phyloP scores from a whole-genome alignment of 2,888 invertebrate genomes.

The Acronicta leporina region DNA sequence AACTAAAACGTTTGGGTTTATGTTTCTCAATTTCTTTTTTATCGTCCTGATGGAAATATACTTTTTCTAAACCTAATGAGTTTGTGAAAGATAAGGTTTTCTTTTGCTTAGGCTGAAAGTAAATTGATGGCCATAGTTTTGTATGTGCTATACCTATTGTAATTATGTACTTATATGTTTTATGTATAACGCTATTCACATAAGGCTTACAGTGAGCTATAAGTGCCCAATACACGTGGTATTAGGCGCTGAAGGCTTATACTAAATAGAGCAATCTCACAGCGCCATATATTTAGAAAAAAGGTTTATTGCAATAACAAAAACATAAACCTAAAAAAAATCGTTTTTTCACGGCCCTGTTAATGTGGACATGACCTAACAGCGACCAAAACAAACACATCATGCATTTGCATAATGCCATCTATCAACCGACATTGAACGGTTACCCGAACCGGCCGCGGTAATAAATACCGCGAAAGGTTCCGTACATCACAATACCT shows the following conservation, averaged over 20 bases:
- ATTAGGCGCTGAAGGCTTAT: too few relatives aligned
- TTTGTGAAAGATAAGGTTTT: not conserved
- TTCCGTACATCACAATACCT: constrained; percentile 61
- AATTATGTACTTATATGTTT: too few relatives aligned
- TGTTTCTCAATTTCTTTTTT: not conserved
- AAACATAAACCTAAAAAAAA: too few relatives aligned
- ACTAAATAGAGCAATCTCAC: too few relatives aligned
- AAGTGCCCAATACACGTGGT: too few relatives aligned
- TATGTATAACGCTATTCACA: too few relatives aligned
- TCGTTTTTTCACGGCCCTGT: not conserved
- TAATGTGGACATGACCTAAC: constrained; percentile 8
- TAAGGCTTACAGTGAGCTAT: too few relatives aligned
- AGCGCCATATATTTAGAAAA: too few relatives aligned
- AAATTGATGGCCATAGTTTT: not conserved
- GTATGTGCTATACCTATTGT: too few relatives aligned
- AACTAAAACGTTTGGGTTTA: constrained; percentile 18
- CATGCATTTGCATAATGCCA: constrained; percentile 70
- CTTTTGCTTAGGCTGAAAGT: not conserved
- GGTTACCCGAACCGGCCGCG: constrained; percentile 66
- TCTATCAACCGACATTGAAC: constrained; percentile 73
- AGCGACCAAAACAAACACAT: constrained; percentile 51
- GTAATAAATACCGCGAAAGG: constrained; percentile 71
- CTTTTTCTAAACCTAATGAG: not conserved
- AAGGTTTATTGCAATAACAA: too few relatives aligned
- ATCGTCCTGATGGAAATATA: not conserved